Conservation (phyloP, 2,113 vertebrate genomes). For the Daubentonia madagascariensis region DNA sequence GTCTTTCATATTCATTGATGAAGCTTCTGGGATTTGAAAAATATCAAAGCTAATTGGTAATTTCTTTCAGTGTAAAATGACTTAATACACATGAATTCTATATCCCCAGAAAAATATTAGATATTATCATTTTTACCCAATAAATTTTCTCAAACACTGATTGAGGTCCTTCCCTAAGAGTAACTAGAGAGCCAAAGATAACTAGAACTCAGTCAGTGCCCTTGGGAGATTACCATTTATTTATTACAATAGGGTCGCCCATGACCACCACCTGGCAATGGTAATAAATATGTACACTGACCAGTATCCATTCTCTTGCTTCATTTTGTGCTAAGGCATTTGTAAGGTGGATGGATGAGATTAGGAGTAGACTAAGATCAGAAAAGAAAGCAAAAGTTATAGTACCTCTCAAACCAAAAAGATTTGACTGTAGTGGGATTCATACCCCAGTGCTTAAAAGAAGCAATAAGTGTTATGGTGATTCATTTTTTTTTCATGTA, state of each 20-base stretch:
- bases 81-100: not conserved
- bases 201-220: not conserved
- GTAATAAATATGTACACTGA: not conserved
- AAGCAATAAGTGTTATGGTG: not conserved
- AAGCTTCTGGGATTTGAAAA: not conserved
- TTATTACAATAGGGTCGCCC: not conserved
- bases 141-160: not conserved
- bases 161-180: not conserved
- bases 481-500: not conserved
- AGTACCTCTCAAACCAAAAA: not conserved
- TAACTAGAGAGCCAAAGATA: not conserved
- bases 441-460: not conserved
- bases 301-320: not conserved
- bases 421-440: not conserved
- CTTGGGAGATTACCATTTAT: not conserved
- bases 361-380: not conserved
- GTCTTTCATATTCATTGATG: not conserved
- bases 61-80: not conserved
- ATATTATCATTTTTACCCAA: not conserved
- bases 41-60: not conserved
- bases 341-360: not conserved
- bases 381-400: not conserved
- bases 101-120: not conserved
- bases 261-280: not conserved
- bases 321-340: not conserved